A percentile compares a stretch with the other conserved stretches of the same genome.
These are phyloP conservation scores for Tribolium freemani DNA, from an alignment of 2,888 invertebrate species.

Conservation along the genomic window DNA sequence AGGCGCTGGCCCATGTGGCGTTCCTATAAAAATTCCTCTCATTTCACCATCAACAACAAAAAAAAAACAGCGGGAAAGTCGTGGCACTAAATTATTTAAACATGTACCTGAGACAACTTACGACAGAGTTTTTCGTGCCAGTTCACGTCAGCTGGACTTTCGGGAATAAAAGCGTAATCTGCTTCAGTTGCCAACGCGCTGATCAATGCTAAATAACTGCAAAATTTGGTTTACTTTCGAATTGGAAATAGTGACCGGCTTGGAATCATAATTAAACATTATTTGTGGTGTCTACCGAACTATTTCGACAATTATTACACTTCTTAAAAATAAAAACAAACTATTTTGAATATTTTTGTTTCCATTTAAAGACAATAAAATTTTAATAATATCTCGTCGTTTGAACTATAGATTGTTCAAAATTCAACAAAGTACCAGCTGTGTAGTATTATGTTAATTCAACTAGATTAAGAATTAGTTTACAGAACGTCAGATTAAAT, in stretches of 20 bases:
- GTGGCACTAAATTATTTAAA: background rate
- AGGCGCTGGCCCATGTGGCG: conserved; percentile 92
- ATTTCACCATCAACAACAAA: background rate
- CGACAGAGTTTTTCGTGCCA: conserved; percentile 90
- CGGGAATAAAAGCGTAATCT: conserved; percentile 98
- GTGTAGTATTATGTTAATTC: too few species aligned
- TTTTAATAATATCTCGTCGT: too few species aligned
- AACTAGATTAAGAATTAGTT: too few species aligned
- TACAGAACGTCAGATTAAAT: too few species aligned
- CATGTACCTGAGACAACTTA: conserved; percentile 83
- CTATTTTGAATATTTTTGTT: too few species aligned
- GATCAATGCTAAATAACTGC: conserved; percentile 96
- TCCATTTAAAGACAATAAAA: too few species aligned
- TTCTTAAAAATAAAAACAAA: too few species aligned
- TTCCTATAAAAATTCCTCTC: conserved; percentile 74
- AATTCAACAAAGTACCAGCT: too few species aligned
- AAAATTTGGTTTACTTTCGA: conserved; percentile 56
- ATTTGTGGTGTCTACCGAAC: conserved; percentile 28
- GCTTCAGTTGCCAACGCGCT: conserved; percentile 96
- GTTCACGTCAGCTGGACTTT: conserved; percentile 92
- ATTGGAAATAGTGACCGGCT: background rate
- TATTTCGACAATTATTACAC: background rate
- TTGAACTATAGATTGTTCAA: too few species aligned
- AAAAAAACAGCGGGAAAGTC: background rate
- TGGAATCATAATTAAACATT: background rate